phyloP scores from a whole-genome alignment of 1,140 invertebrate species.

The Choristoneura fumiferana region DNA sequence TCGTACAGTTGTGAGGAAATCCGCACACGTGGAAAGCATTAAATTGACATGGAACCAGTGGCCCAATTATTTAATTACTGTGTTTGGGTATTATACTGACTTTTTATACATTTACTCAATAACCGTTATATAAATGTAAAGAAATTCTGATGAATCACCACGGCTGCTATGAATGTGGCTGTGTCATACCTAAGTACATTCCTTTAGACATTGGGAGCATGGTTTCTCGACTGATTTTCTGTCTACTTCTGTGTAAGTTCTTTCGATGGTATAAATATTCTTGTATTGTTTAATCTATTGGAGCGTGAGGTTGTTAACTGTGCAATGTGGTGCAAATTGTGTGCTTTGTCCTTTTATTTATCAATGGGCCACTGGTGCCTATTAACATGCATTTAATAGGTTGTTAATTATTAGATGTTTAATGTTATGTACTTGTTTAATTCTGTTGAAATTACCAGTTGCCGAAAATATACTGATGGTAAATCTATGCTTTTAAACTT shows the following conservation, averaged over 20 bases:
- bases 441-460: constrained; percentile 53
- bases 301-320: constrained; percentile 30
- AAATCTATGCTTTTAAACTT: constrained; percentile 1
- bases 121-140: too few species aligned
- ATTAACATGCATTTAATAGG: constrained; percentile 72
- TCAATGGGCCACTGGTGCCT: constrained; percentile 57
- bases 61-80: constrained; percentile 25
- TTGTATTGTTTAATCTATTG: constrained; percentile 15
- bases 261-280: constrained; percentile 32
- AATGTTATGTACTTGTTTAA: constrained; percentile 68
- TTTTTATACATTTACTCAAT: too few species aligned
- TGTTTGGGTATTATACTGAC: too few species aligned
- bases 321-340: constrained; percentile 44
- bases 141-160: background rate
- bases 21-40: constrained; percentile 29
- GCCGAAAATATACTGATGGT: constrained; percentile 31
- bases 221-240: constrained; percentile 57
- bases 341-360: constrained; percentile 44
- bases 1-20: too few species aligned
- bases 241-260: constrained; percentile 47
- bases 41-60: constrained; percentile 36
- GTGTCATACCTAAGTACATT: constrained; percentile 72
- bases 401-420: constrained; percentile 73
- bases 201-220: constrained; percentile 45
- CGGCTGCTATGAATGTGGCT: constrained; percentile 40